Base-by-base conservation (phyloP, 2,888 invertebrate genomes). In the Ormyrus thymus region DNA sequence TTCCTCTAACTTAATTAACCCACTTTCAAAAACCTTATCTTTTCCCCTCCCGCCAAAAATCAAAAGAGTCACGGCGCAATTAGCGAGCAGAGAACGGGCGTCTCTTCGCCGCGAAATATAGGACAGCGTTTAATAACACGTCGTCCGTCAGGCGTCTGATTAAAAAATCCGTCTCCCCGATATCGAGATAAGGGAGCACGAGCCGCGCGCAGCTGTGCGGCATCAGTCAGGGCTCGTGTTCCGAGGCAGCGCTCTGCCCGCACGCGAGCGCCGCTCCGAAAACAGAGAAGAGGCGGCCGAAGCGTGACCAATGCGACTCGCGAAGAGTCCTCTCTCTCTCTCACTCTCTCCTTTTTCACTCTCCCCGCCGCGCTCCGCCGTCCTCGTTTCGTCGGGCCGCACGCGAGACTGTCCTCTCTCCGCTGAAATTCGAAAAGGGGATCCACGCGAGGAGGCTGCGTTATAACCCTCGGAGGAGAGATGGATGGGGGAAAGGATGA, bases 151-250 rank as follows among this genome's bases (percentile, higher is more conserved):
- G 10, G 48, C 48, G 43, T 11, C 46, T 56, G 13, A 64, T 64
- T 76, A 58, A 76, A 76, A 70, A 76, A 58, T 61, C 69, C 13
- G 7, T 58, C 10, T 8, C 48, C 15, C n/a, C n/a, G 70, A 61
- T 75, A 58, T 59, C 45, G 43, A 58, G 70, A 64, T 65, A 66
- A 77, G 65, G 29, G 46, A 8, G 11, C 55, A 13, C 53, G n/a
- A 51, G 29, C 29, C 29, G 1, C 29, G 29, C 29, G 68, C 66
- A 71, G 53, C 58, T 45, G 56, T 15, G 62, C 70, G 50, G 15
- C 69, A 68, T 66, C 43, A 15, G n/a, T 15, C 53, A n/a, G 59
- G 66, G 51, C 45, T 58, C 65, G 51, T 66, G 59, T 46, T 51
- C 45, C 61, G n/a, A 29, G 29, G 29, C 29, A 29, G 1, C 29